Percentiles rank a stretch among this genome's conserved stretches.
phyloP scores from a whole-genome alignment of 2,888 invertebrate genomes.

The Morpho deidamia region DNA sequence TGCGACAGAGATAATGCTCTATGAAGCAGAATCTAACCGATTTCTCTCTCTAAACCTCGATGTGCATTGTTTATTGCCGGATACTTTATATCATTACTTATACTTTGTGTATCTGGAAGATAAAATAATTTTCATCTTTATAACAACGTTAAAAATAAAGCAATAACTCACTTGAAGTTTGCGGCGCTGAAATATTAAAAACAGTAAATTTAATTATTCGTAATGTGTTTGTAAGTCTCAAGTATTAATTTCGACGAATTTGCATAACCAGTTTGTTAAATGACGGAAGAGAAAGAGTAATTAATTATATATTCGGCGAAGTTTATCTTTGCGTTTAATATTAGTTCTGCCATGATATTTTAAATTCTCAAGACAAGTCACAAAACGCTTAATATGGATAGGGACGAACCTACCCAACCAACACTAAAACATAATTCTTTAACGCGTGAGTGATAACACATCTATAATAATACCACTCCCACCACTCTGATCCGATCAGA shows the following conservation, averaged over 20 bases:
- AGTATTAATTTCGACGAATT: background rate
- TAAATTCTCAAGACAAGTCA: background rate
- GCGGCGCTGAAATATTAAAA: constrained; percentile 16
- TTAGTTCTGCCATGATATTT: background rate
- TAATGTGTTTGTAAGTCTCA: constrained; percentile 7
- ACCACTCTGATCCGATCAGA: no score
- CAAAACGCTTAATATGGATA: no score
- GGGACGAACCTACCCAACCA: no score
- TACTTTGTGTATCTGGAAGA: constrained; percentile 6
- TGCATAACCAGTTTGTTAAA: constrained; percentile 2
- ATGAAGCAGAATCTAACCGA: no score
- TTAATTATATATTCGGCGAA: background rate
- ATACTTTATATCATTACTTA: background rate
- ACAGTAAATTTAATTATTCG: constrained; percentile 15
- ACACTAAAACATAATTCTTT: no score
- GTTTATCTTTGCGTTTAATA: background rate
- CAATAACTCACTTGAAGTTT: constrained; percentile 16
- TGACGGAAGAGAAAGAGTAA: background rate
- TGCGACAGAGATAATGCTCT: no score
- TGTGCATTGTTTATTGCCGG: no score
- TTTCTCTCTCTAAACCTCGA: no score
- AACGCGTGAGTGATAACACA: no score
- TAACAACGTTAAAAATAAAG: constrained; percentile 14
- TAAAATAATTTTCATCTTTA: constrained; percentile 16
- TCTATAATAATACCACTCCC: no score